Evolutionary conservation across 2,888 invertebrate genomes (phyloP).

Genomic region (Epistrophe eligans): DNA sequence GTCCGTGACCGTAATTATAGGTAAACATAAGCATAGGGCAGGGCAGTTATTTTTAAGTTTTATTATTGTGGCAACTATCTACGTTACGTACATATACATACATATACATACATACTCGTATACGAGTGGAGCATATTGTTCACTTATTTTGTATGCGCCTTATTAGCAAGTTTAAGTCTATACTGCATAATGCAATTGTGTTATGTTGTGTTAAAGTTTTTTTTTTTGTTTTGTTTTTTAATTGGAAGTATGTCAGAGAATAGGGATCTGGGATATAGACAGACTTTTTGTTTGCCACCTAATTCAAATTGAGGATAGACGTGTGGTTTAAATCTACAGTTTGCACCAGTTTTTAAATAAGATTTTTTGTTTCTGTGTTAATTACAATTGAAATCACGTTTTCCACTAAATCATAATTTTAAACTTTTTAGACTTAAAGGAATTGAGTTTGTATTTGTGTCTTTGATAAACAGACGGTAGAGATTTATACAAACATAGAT

Average conservation of each 20-base stretch:
- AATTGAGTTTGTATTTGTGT: neutral
- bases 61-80: neutral
- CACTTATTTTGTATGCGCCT: neutral
- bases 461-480: neutral
- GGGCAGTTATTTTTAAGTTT: slow-evolving; percentile 39
- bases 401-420: neutral
- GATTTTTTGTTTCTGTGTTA: neutral
- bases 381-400: slow-evolving; percentile 17
- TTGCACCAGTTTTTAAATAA: slow-evolving; percentile 8
- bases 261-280: slow-evolving; percentile 9
- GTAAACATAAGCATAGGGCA: slow-evolving; percentile 40
- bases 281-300: slow-evolving; percentile 29
- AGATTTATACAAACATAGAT: neutral
- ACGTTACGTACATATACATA: too few species aligned
- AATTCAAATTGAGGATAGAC: slow-evolving; percentile 29
- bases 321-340: slow-evolving; percentile 14
- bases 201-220: neutral
- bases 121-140: neutral
- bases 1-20: slow-evolving; percentile 70
- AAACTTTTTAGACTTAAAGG: slow-evolving; percentile 8
- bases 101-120: too few species aligned
- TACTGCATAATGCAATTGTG: slow-evolving; percentile 10
- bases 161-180: slow-evolving; percentile 28
- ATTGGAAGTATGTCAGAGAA: slow-evolving; percentile 27
- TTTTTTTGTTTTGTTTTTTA: neutral